Conservation (phyloP, 2,888 invertebrate genomes). For the Hydrotaea diabolus region DNA sequence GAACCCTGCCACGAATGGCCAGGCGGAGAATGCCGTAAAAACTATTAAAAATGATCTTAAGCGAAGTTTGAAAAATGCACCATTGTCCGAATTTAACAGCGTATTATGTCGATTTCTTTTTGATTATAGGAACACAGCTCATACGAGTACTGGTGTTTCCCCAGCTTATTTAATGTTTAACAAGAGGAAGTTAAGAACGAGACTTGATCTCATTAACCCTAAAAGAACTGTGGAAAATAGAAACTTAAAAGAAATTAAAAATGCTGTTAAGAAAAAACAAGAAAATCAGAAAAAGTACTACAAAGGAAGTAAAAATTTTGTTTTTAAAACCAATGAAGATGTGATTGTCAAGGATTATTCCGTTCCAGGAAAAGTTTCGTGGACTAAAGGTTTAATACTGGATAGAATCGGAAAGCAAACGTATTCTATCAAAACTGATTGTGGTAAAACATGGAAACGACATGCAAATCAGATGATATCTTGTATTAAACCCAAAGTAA, state of each 20-base stretch:
- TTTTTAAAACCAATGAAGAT: slow-evolving; percentile 29
- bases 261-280: slow-evolving; percentile 36
- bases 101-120: slow-evolving; percentile 62
- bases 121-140: slow-evolving; percentile 60
- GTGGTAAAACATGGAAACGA: slow-evolving; percentile 43
- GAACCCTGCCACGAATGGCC: slow-evolving; percentile 61
- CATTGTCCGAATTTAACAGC: slow-evolving; percentile 53
- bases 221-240: slow-evolving; percentile 47
- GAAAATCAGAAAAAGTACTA: slow-evolving; percentile 38
- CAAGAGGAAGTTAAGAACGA: slow-evolving; percentile 27
- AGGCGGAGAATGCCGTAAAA: slow-evolving; percentile 62
- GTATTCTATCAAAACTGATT: slow-evolving; percentile 22
- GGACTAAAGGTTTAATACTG: slow-evolving; percentile 36
- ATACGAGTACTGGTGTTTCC: slow-evolving; percentile 54
- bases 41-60: slow-evolving; percentile 62
- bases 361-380: slow-evolving; percentile 41
- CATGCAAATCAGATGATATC: slow-evolving; percentile 38
- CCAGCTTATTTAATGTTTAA: slow-evolving; percentile 42
- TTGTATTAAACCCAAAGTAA: slow-evolving; percentile 5
- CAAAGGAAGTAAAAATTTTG: slow-evolving; percentile 29
- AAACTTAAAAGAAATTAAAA: slow-evolving; percentile 17
- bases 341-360: slow-evolving; percentile 51
- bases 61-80: slow-evolving; percentile 45
- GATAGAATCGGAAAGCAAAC: slow-evolving; percentile 42
- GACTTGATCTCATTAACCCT: slow-evolving; percentile 46